Evolutionary conservation across 1,140 invertebrate genomes (phyloP).

Genomic region (Drosophila simulans): DNA sequence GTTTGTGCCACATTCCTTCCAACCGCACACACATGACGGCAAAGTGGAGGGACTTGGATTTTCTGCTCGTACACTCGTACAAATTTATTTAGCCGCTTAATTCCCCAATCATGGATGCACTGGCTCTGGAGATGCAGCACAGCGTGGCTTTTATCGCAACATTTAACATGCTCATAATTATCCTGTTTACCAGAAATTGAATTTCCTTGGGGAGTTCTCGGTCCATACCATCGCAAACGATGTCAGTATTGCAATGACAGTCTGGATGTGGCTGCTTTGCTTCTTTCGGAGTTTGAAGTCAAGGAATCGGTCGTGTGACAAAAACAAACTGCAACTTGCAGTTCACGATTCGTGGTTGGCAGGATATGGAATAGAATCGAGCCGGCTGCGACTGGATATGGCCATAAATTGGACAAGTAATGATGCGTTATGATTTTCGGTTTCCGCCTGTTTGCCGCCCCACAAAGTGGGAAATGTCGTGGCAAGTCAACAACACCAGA

Average conservation of each 20-base stretch:
- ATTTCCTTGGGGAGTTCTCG: constrained; percentile 71
- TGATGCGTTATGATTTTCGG: constrained; percentile 83
- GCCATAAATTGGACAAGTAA: constrained; percentile 80
- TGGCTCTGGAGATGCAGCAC: constrained; percentile 64
- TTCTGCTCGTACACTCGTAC: constrained; percentile 10
- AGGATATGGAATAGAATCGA: constrained; percentile 10
- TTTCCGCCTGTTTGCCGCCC: constrained; percentile 74
- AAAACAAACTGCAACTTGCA: constrained; percentile 62
- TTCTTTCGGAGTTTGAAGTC: constrained; percentile 2
- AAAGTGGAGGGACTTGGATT: constrained; percentile 27
- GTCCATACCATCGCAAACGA: constrained; percentile 56
- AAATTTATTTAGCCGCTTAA: constrained; percentile 75
- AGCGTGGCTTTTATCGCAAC: constrained; percentile 83
- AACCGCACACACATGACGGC: constrained; percentile 44
- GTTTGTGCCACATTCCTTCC: constrained; percentile 5
- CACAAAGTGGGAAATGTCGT: constrained; percentile 70
- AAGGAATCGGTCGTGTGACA: constrained; percentile 36
- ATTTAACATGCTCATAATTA: constrained; percentile 84
- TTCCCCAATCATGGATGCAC: constrained; percentile 75
- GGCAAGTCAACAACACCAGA: constrained; percentile 46
- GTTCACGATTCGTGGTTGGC: constrained; percentile 12
- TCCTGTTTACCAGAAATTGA: constrained; percentile 84
- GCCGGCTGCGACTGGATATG: constrained; percentile 42
- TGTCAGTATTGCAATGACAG: constrained; percentile 47
- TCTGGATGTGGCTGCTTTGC: constrained; percentile 9